Conservation (phyloP, 2,797 vertebrate genomes). For the Adrianichthys oophorus region DNA sequence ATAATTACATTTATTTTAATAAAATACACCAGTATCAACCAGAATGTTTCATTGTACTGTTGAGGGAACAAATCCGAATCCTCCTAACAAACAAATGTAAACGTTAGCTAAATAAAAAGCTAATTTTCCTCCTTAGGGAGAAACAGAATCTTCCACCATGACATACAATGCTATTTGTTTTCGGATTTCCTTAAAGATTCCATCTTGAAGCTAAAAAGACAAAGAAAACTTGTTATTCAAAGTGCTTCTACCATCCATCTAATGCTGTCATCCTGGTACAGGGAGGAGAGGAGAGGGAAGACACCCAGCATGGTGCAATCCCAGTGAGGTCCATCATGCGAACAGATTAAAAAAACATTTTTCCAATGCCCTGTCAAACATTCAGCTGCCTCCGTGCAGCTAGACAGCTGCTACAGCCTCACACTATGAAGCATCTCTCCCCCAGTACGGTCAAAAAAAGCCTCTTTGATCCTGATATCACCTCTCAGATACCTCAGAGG, state of each 20-base stretch:
- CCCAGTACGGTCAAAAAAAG: slow-evolving; percentile 58
- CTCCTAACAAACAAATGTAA: not conserved
- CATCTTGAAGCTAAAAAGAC: slow-evolving; percentile 47
- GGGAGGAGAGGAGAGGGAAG: slow-evolving; percentile 30
- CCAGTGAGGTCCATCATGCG: slow-evolving; percentile 77
- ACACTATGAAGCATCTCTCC: slow-evolving; percentile 60
- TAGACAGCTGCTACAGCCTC: slow-evolving; percentile 70
- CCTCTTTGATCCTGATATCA: slow-evolving; percentile 72
- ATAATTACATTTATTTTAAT: too few species aligned
- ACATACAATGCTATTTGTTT: slow-evolving; percentile 79
- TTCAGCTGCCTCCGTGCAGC: slow-evolving; percentile 75
- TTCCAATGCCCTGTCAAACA: slow-evolving; percentile 83
- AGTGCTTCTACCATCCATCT: slow-evolving; percentile 42
- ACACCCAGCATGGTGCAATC: slow-evolving; percentile 69
- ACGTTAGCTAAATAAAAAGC: too few species aligned
- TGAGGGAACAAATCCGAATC: slow-evolving; percentile 42
- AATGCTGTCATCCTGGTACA: slow-evolving; percentile 50
- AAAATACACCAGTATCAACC: slow-evolving; percentile 32
- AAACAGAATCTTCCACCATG: slow-evolving; percentile 51
- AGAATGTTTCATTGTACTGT: slow-evolving; percentile 47
- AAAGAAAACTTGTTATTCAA: slow-evolving; percentile 18
- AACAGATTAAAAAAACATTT: slow-evolving; percentile 85
- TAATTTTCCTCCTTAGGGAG: slow-evolving; percentile 41
- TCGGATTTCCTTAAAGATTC: slow-evolving; percentile 78
- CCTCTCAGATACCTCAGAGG: slow-evolving; percentile 68